Evolutionary conservation across 2,797 vertebrate species (phyloP).

Genomic region (Myotis vivesi): DNA sequence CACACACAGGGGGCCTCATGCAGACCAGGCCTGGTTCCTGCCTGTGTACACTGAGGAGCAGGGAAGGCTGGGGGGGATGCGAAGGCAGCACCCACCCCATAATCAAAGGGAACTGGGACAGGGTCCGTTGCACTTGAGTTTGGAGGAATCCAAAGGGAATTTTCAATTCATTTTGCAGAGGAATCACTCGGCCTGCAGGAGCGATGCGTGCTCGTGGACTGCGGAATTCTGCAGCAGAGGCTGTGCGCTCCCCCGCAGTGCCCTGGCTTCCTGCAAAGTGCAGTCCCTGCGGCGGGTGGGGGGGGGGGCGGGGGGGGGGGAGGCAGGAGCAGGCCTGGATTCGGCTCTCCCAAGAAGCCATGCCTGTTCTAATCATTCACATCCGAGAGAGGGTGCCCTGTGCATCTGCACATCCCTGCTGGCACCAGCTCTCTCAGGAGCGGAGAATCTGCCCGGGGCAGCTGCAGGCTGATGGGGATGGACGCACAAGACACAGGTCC

Average conservation of each 20-base stretch:
- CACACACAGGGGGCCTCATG: rapidly evolving
- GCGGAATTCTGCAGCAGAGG: not conserved
- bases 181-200: not conserved
- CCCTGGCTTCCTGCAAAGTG: too few relatives aligned
- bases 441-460: not conserved
- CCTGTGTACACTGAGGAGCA: too few relatives aligned
- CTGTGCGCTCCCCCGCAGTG: rapidly evolving
- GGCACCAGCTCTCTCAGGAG: not conserved
- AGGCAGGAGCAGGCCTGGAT: rapidly evolving
- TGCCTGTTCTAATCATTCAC: not conserved
- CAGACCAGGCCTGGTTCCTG: not conserved
- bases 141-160: not conserved
- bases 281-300: not conserved
- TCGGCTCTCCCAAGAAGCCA: not conserved
- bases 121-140: not conserved
- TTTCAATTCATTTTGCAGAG: not conserved
- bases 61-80: not conserved
- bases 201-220: rapidly evolving
- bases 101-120: not conserved
- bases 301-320: not conserved
- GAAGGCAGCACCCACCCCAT: not conserved
- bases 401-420: rapidly evolving
- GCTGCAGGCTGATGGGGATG: not conserved
- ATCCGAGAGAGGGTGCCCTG: too few relatives aligned
- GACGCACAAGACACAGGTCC: not conserved